These are phyloP conservation scores for Pachyuromys duprasi DNA, from an alignment of 2,797 vertebrate species.

Conservation along the genomic window DNA sequence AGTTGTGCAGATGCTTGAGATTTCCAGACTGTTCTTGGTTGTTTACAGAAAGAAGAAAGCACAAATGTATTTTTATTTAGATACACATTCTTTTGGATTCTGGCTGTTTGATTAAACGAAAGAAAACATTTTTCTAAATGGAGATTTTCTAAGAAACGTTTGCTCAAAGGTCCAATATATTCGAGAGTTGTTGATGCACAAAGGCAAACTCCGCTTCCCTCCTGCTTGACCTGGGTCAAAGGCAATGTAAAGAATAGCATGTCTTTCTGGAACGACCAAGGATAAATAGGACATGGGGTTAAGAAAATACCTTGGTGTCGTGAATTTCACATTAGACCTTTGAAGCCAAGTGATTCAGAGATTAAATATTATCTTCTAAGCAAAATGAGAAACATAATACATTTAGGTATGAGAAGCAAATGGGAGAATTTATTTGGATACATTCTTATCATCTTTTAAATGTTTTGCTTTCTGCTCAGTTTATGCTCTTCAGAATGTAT, in stretches of 20 bases:
- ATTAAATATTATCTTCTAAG: slow-evolving; percentile 6
- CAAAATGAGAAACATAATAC: slow-evolving; percentile 7
- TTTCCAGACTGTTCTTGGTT: not conserved
- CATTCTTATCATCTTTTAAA: slow-evolving; percentile 17
- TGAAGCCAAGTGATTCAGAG: not conserved
- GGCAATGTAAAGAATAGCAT: not conserved
- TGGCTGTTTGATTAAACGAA: slow-evolving; percentile 36
- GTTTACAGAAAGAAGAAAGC: slow-evolving; percentile 39
- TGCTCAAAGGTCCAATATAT: slow-evolving; percentile 13
- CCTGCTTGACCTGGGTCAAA: not conserved
- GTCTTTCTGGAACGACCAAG: not conserved
- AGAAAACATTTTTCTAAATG: slow-evolving; percentile 47
- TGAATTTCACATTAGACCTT: slow-evolving; percentile 45
- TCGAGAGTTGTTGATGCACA: slow-evolving; percentile 6
- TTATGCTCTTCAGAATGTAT: not conserved
- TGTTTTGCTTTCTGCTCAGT: not conserved
- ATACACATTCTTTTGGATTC: not conserved
- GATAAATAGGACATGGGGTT: not conserved
- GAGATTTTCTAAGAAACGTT: slow-evolving; percentile 50
- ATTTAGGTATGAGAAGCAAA: not conserved
- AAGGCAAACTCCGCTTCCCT: not conserved
- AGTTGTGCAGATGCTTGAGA: not conserved
- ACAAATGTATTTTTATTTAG: not conserved
- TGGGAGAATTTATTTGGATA: not conserved
- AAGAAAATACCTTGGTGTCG: not conserved